Base-by-base conservation (phyloP, 2,888 invertebrate genomes). In the Leptopilina drosophilae region DNA sequence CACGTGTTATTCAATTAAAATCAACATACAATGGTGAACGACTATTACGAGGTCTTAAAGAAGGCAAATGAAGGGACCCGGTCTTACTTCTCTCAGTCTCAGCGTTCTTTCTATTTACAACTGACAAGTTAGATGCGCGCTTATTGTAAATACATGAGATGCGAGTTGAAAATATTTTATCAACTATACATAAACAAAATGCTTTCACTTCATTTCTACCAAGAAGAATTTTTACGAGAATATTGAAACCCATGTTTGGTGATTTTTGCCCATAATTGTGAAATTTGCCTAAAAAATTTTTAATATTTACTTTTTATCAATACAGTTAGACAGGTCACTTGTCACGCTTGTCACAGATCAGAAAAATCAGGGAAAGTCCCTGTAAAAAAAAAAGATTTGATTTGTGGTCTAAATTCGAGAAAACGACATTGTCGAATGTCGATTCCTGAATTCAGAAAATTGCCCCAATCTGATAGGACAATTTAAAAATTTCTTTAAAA, bases 1-100 rank as follows among this genome's bases (percentile, higher is more conserved):
- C 53, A 73, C 73, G 73, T 73, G 73, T 73, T 73, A 73, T 73
- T 73, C 73, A 73, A 56, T 73, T 73, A 73, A 69, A 73, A 73
- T 73, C 73, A 73, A 73, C 73, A 73, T 73, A 73, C 73, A 73
- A 73, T 73, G 56, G 73, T 73, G 73, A 73, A 73, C n/a, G 73
- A 73, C n/a, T 73, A 73, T 73, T 56, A 73, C 26, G 56, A 33
- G 53, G 56, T 73, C 73, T 56, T 73, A 56, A 26, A 56, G 73
- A 40, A 73, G 33, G 73, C 53, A 56, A 73, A 73, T 73, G 73
- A 73, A 73, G 73, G 73, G 56, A 56, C 73, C 26, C 26, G 69
- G 49, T 73, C 53, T 73, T 73, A 56, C 56, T 56, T 56, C 69
- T 53, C 14, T 73, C 33, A 20, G 8, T 53, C 26, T 73, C 14